These are phyloP conservation scores for Phymorhynchus buccinoides DNA, from an alignment of 1,140 invertebrate genomes.

Conservation along the genomic window DNA sequence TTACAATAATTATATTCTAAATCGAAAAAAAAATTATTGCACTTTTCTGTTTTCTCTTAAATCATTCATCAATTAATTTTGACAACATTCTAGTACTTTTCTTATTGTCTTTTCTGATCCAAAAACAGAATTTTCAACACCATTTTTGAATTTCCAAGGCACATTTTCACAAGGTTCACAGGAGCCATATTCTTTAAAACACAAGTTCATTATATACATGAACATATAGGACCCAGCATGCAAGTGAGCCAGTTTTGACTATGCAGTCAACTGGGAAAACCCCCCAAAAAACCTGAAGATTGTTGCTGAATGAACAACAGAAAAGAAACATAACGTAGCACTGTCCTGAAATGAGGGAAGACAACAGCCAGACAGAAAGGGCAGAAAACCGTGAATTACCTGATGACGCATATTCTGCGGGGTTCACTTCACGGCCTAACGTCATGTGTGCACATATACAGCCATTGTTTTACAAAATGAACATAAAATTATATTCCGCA, in stretches of 20 bases:
- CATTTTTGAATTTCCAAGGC: too few species aligned
- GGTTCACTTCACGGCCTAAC: constrained; percentile 95
- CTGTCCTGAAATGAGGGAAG: neutral
- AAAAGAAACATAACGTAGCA: neutral
- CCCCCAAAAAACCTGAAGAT: neutral
- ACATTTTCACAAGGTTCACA: neutral
- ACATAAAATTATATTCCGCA: too few species aligned
- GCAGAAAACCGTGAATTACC: constrained; percentile 79
- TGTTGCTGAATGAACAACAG: neutral
- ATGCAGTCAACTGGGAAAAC: neutral
- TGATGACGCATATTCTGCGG: constrained; percentile 97
- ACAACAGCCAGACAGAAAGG: constrained; percentile 34
- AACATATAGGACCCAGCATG: neutral
- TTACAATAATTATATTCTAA: too few species aligned
- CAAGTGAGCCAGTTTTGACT: neutral
- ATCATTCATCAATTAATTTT: too few species aligned
- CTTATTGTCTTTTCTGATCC: too few species aligned
- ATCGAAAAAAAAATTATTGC: too few species aligned
- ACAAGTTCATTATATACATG: neutral
- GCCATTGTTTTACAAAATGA: neutral
- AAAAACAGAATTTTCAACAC: too few species aligned
- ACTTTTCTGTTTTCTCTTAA: too few species aligned
- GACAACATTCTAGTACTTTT: too few species aligned
- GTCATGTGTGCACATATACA: constrained; percentile 56
- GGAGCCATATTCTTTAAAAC: neutral